phyloP scores from a whole-genome alignment of 2,888 invertebrate genomes.

The Darwinula stevensoni region DNA sequence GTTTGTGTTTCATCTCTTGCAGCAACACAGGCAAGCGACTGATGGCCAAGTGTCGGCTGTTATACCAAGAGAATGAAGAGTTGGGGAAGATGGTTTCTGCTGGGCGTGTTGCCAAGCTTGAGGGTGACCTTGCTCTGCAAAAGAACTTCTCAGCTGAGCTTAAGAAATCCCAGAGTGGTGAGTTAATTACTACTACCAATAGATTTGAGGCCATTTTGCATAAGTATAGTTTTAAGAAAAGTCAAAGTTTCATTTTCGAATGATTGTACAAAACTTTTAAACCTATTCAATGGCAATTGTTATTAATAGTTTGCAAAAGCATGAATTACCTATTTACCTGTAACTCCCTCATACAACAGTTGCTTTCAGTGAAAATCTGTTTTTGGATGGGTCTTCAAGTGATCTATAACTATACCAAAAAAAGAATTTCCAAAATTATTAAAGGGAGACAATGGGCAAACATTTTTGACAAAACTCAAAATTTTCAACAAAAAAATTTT shows the following conservation, averaged over 20 bases:
- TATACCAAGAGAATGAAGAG: constrained; percentile 93
- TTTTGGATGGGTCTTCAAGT: too few relatives aligned
- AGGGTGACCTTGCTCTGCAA: constrained; percentile 77
- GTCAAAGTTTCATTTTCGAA: too few relatives aligned
- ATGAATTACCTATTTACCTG: not conserved
- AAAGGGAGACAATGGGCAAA: too few relatives aligned
- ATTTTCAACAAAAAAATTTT: too few relatives aligned
- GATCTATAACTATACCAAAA: too few relatives aligned
- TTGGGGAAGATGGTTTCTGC: constrained; percentile 82
- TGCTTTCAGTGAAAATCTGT: not conserved
- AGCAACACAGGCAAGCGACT: constrained; percentile 86
- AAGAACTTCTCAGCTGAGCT: constrained; percentile 88
- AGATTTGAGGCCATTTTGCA: not conserved
- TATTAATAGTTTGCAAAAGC: not conserved
- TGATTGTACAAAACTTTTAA: too few relatives aligned
- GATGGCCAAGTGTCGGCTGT: constrained; percentile 81
- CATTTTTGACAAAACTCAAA: too few relatives aligned
- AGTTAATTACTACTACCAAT: constrained; percentile 5
- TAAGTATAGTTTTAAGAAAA: too few relatives aligned
- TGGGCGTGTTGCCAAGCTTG: constrained; percentile 74
- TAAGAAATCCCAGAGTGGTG: constrained; percentile 79
- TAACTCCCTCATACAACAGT: not conserved
- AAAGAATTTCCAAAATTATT: too few relatives aligned
- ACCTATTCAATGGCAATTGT: not conserved
- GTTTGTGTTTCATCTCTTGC: constrained; percentile 10